Conservation (phyloP, 1,140 invertebrate genomes). For the Leguminivora glycinivorella region DNA sequence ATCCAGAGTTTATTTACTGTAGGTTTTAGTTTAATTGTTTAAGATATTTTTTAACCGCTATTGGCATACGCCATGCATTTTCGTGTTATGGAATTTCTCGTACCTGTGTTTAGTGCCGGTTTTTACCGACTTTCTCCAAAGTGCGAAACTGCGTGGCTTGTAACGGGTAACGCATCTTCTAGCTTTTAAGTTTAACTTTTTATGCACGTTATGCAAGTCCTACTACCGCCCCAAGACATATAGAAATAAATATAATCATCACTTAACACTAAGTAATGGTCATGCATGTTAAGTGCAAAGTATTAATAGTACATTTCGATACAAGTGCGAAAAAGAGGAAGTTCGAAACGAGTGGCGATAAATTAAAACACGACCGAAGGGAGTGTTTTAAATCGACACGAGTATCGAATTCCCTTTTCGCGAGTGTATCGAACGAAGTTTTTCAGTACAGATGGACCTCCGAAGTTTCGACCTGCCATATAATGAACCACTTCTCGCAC, state of each 20-base stretch:
- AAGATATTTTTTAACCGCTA: neutral
- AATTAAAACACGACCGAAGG: no score
- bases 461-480: no score
- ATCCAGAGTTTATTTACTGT: conserved; percentile 27
- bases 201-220: conserved; percentile 9
- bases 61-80: neutral
- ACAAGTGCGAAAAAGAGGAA: no score
- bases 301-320: no score
- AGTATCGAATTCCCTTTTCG: no score
- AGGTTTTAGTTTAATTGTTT: conserved; percentile 35
- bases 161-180: neutral
- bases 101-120: conserved; percentile 33
- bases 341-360: no score
- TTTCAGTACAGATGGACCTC: no score
- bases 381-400: no score
- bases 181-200: conserved; percentile 1
- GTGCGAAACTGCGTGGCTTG: neutral
- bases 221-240: conserved; percentile 21
- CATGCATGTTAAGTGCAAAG: neutral
- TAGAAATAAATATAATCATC: conserved; percentile 10
- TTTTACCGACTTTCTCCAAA: neutral
- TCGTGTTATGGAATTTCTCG: neutral
- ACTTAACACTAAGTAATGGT: neutral
- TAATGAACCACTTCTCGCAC: no score
- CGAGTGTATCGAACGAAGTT: no score